Base-by-base conservation (phyloP, 2,113 vertebrate species). In the Hippocampus mohnikei region DNA sequence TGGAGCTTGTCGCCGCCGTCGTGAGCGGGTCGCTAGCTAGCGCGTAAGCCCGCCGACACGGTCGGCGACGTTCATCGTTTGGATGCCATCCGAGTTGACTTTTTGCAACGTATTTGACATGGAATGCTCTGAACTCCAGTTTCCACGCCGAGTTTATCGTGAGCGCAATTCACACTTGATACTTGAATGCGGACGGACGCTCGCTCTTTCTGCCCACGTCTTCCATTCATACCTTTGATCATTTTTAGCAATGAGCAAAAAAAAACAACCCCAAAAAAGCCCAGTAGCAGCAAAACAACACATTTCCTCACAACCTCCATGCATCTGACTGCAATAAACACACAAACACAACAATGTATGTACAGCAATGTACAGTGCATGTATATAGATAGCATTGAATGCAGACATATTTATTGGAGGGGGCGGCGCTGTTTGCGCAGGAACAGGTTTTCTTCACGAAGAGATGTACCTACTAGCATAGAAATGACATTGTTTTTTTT, bases 391-490 rank as follows among this genome's bases (percentile, higher is more conserved):
- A 95, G 92, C 90, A 92, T 91, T 83, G 87, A 94, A 91, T 95
- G 91, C 88, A 86, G 82, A 91, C 89, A 86, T 98, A 97, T 98
- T 98, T 97, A 97, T 97, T 97, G 86, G 94, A 91, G 89, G 77
- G 77, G 92, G 81, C 88, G 85, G 85, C 89, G 81, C 81, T 87
- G 90, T 91, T 90, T 75, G 90, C 15, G 21, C 9, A 41, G 37
- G 23, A 25, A 20, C 18, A 33, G 33, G 33, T 29, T 62, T 29
- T 42, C n/a, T 65, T 42, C 40, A 44, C 42, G 3, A 79, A 84
- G 69, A 83, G 72, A 48, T 25, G 83, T 71, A 59, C 70, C 50
- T 46, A 46, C 61, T 67, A 83, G 83, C 66, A 1, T 88, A 86
- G 81, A 67, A 71, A 74, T 63, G 52, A 88, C 78, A 78, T 89